Evolutionary conservation across 1,140 invertebrate species (phyloP), one percentile per base, ranked within the genome.

Genomic region (Heliconius hewitsoni): DNA sequence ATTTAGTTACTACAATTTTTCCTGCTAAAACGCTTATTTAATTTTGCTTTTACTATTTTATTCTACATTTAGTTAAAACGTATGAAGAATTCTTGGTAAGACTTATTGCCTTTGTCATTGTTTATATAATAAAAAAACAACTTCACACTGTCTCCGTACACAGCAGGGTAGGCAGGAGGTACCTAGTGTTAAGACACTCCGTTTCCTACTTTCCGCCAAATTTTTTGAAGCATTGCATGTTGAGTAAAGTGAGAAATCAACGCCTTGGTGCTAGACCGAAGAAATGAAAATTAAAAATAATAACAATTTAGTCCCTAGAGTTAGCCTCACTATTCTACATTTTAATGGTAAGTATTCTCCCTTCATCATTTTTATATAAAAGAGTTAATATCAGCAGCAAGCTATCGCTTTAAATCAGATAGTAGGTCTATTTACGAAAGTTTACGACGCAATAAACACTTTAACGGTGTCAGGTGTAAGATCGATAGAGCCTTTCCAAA

Each of bases 401-500:
- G 71, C 71, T 34, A 55, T 77, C 23, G 70, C 34, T 77, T 72
- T 72, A 72, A 77, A 77, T 77, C 76, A 71, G 76, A 77, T 72
- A 37, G 70, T 16, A 1, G 70, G 52, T 50, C 72, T 72, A 60
- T 83, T 82, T 81, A 82, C 83, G 82, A 83, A 77, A 52, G 23
- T 77, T 77, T 84, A 85, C 83, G 57, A 74, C 60, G 52, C 83
- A 81, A 85, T 87, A 87, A 85, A 86, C 74, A 76, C 80, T 80
- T 85, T 86, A 90, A 81, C 81, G 78, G 73, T 85, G 87, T 84
- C 87, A 89, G 87, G 85, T 86, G 79, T 78, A 80, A 88, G 88
- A 90, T 90, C 87, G 87, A 90, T 90, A 84, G 79, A 39, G 77
- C 85, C 84, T 84, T 88, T 88, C 83, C 81, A 76, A 83, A 73